A percentile compares a stretch with the other conserved stretches of the same genome.
phyloP scores from a whole-genome alignment of 2,113 vertebrate genomes.

The Burhinus oedicnemus region DNA sequence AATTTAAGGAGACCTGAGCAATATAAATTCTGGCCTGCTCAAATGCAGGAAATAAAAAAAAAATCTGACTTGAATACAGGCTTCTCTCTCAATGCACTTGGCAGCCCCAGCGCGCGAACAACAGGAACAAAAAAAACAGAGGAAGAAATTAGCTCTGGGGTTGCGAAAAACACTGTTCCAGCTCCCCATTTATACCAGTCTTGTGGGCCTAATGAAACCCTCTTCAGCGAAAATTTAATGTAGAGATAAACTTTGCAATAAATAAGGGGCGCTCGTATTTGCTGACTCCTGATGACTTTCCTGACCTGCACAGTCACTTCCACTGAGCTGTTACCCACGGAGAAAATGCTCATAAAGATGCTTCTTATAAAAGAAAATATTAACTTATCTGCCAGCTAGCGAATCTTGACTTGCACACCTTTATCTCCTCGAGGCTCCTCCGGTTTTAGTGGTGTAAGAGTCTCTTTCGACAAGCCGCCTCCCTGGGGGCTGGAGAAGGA shows the following conservation, averaged over 20 bases:
- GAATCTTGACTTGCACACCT: background rate
- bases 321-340: background rate
- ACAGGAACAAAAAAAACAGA: background rate
- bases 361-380: constrained; percentile 36
- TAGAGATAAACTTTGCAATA: constrained; percentile 59
- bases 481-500: background rate
- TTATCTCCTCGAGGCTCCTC: background rate
- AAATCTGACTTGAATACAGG: constrained; percentile 51
- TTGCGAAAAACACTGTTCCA: background rate
- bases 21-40: constrained; percentile 78
- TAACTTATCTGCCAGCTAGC: background rate
- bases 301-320: background rate
- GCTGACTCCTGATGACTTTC: constrained; percentile 26
- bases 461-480: accelerated
- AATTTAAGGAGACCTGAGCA: constrained; percentile 78
- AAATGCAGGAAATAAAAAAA: constrained; percentile 72
- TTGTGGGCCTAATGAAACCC: constrained; percentile 50
- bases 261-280: constrained; percentile 17
- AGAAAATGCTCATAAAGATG: background rate
- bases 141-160: constrained; percentile 21
- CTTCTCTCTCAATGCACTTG: background rate
- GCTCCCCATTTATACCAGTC: constrained; percentile 3
- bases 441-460: background rate
- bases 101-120: background rate
- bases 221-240: constrained; percentile 60